Evolutionary conservation across 2,888 invertebrate species (phyloP).

Genomic region (Hyposoter dolosus): DNA sequence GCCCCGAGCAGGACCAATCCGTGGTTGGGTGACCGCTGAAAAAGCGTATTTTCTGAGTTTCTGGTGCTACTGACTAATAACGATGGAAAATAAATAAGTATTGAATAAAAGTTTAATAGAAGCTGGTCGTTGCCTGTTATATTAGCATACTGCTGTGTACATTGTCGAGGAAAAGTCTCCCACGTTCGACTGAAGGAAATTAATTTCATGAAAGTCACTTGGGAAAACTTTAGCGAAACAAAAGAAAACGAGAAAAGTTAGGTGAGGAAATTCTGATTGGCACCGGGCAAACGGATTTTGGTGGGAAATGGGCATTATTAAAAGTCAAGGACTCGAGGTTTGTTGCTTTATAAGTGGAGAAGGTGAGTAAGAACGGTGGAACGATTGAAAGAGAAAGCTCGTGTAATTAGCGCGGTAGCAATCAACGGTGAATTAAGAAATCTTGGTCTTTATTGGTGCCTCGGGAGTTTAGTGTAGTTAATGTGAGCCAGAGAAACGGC

Average conservation of each 20-base stretch:
- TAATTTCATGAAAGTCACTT: neutral
- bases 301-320: neutral
- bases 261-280: neutral
- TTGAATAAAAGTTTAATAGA: neutral
- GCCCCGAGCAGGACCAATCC: too few species aligned
- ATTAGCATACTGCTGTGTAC: neutral
- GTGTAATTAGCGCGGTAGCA: conserved; percentile 68
- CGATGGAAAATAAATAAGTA: too few species aligned
- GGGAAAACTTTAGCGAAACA: neutral
- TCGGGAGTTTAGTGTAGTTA: conserved; percentile 56
- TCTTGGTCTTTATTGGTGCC: conserved; percentile 71
- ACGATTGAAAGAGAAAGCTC: conserved; percentile 28
- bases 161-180: neutral
- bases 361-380: neutral
- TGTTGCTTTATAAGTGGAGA: neutral
- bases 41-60: too few species aligned
- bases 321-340: neutral
- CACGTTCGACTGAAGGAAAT: neutral
- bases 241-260: neutral
- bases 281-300: neutral
- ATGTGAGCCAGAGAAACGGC: conserved; percentile 40
- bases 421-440: conserved; percentile 72
- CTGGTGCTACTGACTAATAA: too few species aligned
- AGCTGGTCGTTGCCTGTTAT: neutral
- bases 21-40: too few species aligned